Base-by-base conservation (phyloP, 2,888 invertebrate genomes). In the Ectemnius cavifrons region DNA sequence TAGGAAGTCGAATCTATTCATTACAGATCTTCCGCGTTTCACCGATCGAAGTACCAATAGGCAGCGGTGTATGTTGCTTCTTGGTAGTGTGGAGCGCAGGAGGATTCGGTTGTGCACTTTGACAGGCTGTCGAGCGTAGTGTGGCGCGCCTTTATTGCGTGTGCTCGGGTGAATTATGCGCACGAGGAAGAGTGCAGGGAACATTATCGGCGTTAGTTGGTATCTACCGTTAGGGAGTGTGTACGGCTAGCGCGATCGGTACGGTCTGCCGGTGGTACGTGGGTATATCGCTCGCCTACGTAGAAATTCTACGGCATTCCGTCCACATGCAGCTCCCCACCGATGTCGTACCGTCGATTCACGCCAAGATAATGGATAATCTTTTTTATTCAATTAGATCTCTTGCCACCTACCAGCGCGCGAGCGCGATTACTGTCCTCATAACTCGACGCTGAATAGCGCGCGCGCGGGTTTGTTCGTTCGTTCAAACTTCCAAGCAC, bases 81-180 rank as follows among this genome's bases (percentile, higher is more conserved):
- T 0, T 23, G 3, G 23, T n/a, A n/a, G 23, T 2, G 23, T 23
- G 23, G 23, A 37, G 37, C 37, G 5, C 37, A 11, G 11, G 58
- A 58, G 20, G 20, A 75, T 75, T 73, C 67, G 74, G 74, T 73
- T 74, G 74, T 75, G 49, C 59, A n/a, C 28, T 58, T 68, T 68
- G 47, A 37, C 62, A 37, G 73, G 67, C 65, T 67, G 73, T 73
- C 67, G 61, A 56, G 71, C 65, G 62, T 65, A 16, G n/a, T 23
- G n/a, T 23, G 27, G 63, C 60, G 62, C 69, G 61, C 66, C 58
- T 61, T 77, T 65, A 37, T 37, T 37, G 37, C 37, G 37, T 64
- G 67, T 65, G 67, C 61, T 76, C 76, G 78, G 73, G 82, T 83
- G 81, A 85, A 85, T 82, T 80, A 84, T 85, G 85, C 84, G 80